Conservation (phyloP, 2,888 invertebrate species). For the Ctenicera cuprea region DNA sequence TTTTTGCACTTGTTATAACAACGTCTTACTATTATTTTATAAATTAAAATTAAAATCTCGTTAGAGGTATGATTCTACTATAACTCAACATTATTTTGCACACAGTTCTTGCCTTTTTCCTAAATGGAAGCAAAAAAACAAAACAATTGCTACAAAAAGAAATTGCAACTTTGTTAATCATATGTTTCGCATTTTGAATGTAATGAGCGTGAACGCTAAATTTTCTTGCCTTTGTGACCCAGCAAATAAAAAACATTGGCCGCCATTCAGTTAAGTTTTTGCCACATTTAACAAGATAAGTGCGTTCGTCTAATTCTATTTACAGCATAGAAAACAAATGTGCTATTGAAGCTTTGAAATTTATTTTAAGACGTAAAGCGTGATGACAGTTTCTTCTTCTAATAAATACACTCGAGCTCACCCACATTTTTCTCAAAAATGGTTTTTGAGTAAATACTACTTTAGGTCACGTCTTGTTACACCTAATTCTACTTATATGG, state of each 20-base stretch:
- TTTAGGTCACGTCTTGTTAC: no score
- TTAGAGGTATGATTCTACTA: not conserved
- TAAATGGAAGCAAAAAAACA: not conserved
- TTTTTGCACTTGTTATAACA: slow-evolving; percentile 1
- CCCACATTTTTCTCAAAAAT: not conserved
- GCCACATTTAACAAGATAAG: slow-evolving; percentile 30
- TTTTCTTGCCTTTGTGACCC: not conserved
- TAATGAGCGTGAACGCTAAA: slow-evolving; percentile 13
- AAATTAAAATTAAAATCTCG: slow-evolving; percentile 13
- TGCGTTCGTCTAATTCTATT: slow-evolving; percentile 13
- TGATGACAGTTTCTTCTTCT: slow-evolving; percentile 10
- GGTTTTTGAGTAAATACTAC: no score
- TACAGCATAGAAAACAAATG: slow-evolving; percentile 7
- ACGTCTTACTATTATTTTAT: no score
- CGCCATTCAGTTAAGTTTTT: slow-evolving; percentile 18
- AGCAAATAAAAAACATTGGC: slow-evolving; percentile 3
- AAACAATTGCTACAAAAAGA: slow-evolving; percentile 6
- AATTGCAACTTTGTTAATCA: slow-evolving; percentile 17
- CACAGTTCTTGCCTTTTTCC: not conserved
- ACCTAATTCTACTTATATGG: no score
- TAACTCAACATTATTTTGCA: no score
- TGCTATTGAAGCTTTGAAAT: slow-evolving; percentile 14
- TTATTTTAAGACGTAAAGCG: slow-evolving; percentile 1
- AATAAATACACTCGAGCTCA: not conserved
- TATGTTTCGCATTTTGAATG: slow-evolving; percentile 6